Evolutionary conservation across 2,888 invertebrate genomes (phyloP).

Genomic region (Pimpla rufipes): DNA sequence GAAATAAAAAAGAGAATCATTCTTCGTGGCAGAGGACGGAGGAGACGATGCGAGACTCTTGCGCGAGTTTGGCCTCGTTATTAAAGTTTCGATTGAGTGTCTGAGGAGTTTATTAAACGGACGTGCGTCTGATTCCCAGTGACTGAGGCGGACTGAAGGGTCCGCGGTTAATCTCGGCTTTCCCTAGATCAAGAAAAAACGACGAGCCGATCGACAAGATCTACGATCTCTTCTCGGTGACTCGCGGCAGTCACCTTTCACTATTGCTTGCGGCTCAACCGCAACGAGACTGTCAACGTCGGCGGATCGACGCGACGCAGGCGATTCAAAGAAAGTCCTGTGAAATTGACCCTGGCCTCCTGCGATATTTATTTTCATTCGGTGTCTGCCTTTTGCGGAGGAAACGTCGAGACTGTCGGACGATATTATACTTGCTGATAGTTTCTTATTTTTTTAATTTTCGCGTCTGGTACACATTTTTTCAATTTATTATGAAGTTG

Average conservation of each 20-base stretch:
- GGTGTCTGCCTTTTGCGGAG: neutral
- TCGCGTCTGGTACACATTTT: too few relatives aligned
- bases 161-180: conserved; percentile 43
- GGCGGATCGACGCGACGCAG: conserved; percentile 17
- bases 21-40: conserved; percentile 1
- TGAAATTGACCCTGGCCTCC: conserved; percentile 35
- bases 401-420: neutral
- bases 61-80: conserved; percentile 20
- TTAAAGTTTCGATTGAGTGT: conserved; percentile 12
- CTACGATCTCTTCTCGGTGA: conserved; percentile 26
- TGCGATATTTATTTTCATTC: neutral
- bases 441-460: too few relatives aligned
- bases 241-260: conserved; percentile 51
- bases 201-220: conserved; percentile 35
- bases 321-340: conserved; percentile 40
- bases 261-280: conserved; percentile 37
- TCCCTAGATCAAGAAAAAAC: conserved; percentile 42
- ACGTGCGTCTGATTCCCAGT: conserved; percentile 42
- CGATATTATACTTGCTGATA: neutral
- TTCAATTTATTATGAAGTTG: too few relatives aligned
- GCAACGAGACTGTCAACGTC: conserved; percentile 11
- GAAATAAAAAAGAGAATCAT: neutral
- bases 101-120: conserved; percentile 34
- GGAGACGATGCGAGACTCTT: neutral
- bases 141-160: conserved; percentile 27